Conservation (phyloP, 2,888 invertebrate species). For the Eutolmus rufibarbis region DNA sequence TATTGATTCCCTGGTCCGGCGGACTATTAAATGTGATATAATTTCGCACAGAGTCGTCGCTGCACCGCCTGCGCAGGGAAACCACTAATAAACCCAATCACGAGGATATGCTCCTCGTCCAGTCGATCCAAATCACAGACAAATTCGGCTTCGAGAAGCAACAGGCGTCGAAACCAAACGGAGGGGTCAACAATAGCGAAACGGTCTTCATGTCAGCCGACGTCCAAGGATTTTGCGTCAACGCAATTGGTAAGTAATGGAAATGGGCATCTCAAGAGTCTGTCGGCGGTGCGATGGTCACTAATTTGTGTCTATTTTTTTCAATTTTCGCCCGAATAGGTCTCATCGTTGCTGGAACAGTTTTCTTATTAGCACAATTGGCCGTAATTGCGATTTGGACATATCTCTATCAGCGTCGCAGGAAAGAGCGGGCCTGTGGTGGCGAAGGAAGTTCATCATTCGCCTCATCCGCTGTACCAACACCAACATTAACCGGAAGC, state of each 20-base stretch:
- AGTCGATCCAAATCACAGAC: slow-evolving; percentile 91
- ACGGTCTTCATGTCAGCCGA: slow-evolving; percentile 75
- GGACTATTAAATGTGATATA: background rate
- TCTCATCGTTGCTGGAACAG: slow-evolving; percentile 82
- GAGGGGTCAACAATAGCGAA: slow-evolving; percentile 68
- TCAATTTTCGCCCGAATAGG: slow-evolving; percentile 62
- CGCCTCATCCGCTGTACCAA: slow-evolving; percentile 63
- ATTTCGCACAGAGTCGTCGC: slow-evolving; percentile 38
- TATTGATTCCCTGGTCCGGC: background rate
- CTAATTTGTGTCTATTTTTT: background rate
- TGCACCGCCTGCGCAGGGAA: slow-evolving; percentile 55
- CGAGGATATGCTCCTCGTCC: slow-evolving; percentile 86
- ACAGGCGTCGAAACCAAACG: slow-evolving; percentile 64
- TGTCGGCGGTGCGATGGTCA: background rate
- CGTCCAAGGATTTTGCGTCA: slow-evolving; percentile 63
- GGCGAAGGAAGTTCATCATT: slow-evolving; percentile 52
- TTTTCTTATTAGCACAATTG: slow-evolving; percentile 86
- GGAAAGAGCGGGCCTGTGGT: slow-evolving; percentile 60
- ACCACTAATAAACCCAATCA: slow-evolving; percentile 63
- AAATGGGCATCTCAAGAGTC: background rate
- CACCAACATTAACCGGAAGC: slow-evolving; percentile 72
- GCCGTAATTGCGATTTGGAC: slow-evolving; percentile 88
- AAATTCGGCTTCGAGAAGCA: slow-evolving; percentile 85
- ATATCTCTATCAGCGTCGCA: slow-evolving; percentile 84
- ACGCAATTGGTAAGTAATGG: slow-evolving; percentile 60